These are phyloP conservation scores for Zaprionus kolodkinae DNA, from an alignment of 1,140 invertebrate genomes.

Conservation along the genomic window DNA sequence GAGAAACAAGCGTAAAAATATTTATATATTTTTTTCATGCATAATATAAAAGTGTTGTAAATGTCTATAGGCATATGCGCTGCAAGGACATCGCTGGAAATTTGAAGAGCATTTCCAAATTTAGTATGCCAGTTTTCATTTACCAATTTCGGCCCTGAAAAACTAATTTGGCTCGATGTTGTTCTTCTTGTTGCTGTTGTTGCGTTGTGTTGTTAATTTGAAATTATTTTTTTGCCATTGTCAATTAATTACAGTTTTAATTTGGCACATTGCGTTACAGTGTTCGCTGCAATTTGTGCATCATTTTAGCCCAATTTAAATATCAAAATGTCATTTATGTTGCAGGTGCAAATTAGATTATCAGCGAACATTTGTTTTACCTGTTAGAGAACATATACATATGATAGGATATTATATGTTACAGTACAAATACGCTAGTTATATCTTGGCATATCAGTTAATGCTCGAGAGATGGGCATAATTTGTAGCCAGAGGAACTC, in stretches of 20 bases:
- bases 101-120: neutral
- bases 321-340: conserved; percentile 6
- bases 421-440: neutral
- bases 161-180: neutral
- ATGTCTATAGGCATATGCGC: no score
- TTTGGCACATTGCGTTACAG: neutral
- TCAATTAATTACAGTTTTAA: neutral
- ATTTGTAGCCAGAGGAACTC: neutral
- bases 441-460: neutral
- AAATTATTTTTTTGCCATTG: neutral
- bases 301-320: neutral
- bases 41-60: neutral
- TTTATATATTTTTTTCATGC: no score
- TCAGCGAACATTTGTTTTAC: neutral
- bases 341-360: neutral
- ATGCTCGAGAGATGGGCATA: neutral
- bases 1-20: no score
- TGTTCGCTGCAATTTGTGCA: neutral
- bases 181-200: neutral
- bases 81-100: neutral
- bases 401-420: neutral
- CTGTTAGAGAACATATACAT: neutral
- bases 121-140: neutral
- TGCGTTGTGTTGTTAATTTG: neutral
- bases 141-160: neutral